Percentiles rank a stretch among this genome's conserved stretches.
These are phyloP conservation scores for Pseudorhombus dupliciocellatus DNA, from an alignment of 2,113 vertebrate genomes.

Conservation along the genomic window DNA sequence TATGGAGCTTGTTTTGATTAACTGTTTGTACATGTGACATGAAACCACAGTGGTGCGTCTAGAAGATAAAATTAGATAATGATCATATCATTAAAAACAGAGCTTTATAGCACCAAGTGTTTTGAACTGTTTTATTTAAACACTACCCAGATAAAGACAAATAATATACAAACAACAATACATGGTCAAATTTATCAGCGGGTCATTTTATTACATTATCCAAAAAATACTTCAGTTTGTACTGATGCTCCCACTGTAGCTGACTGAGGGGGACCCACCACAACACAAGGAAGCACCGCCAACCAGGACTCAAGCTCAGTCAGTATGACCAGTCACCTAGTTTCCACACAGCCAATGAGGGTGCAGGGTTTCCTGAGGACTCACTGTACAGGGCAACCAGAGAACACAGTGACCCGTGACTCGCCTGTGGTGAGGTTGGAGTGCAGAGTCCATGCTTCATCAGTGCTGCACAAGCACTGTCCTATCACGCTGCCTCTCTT, in stretches of 20 bases:
- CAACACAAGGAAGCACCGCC: not conserved
- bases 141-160: not conserved
- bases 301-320: not conserved
- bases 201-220: too few species aligned
- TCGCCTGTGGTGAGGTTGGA: too few species aligned
- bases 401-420: too few species aligned
- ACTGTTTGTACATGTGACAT: slow-evolving; percentile 27
- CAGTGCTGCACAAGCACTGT: too few species aligned
- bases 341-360: not conserved
- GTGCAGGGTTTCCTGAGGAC: not conserved
- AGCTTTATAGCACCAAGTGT: slow-evolving; percentile 49
- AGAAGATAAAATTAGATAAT: slow-evolving; percentile 12
- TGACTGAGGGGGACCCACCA: too few species aligned
- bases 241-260: too few species aligned
- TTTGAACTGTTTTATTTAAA: slow-evolving; percentile 34
- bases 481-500: not conserved
- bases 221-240: too few species aligned
- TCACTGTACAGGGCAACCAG: too few species aligned
- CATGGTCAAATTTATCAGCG: too few species aligned
- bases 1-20: slow-evolving; percentile 54
- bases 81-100: slow-evolving; percentile 19
- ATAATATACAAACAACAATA: too few species aligned
- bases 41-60: slow-evolving; percentile 25
- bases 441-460: too few species aligned
- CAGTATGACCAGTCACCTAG: slow-evolving; percentile 15